Percentiles rank a stretch among this genome's conserved stretches.
Conservation (phyloP, 2,797 vertebrate genomes). For the Cetoscarus ocellatus region DNA sequence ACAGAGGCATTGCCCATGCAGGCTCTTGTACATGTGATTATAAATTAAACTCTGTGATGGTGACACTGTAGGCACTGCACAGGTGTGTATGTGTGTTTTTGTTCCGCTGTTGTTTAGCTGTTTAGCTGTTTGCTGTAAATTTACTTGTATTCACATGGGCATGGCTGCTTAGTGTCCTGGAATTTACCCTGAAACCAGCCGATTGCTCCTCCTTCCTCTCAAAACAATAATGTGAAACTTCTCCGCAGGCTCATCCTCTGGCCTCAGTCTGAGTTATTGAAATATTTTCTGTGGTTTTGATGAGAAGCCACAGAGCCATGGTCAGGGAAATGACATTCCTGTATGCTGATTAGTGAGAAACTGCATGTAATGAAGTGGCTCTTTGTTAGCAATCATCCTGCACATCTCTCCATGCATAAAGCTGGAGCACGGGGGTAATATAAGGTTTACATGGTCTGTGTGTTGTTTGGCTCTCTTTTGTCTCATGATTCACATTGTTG, state of each 20-base stretch:
- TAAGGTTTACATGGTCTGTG: constrained; percentile 33
- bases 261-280: constrained; percentile 21
- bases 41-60: neutral
- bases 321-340: constrained; percentile 53
- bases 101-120: neutral
- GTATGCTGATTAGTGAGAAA: constrained; percentile 65
- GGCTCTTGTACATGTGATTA: too few relatives aligned
- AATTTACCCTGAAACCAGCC: constrained; percentile 76
- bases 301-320: constrained; percentile 33
- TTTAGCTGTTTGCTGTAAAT: neutral
- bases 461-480: constrained; percentile 64
- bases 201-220: constrained; percentile 58
- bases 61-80: too few relatives aligned
- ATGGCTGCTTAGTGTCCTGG: constrained; percentile 48
- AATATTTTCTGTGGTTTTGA: constrained; percentile 32
- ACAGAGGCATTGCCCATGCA: too few relatives aligned
- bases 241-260: constrained; percentile 19
- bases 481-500: constrained; percentile 60
- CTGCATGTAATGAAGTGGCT: constrained; percentile 43
- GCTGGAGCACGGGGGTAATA: constrained; percentile 36
- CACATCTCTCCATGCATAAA: constrained; percentile 34
- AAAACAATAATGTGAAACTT: constrained; percentile 55
- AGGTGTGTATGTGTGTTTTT: neutral
- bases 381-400: constrained; percentile 55
- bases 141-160: constrained; percentile 20